Evolutionary conservation across 2,797 vertebrate species (phyloP).

Genomic region (Channallabes apus): DNA sequence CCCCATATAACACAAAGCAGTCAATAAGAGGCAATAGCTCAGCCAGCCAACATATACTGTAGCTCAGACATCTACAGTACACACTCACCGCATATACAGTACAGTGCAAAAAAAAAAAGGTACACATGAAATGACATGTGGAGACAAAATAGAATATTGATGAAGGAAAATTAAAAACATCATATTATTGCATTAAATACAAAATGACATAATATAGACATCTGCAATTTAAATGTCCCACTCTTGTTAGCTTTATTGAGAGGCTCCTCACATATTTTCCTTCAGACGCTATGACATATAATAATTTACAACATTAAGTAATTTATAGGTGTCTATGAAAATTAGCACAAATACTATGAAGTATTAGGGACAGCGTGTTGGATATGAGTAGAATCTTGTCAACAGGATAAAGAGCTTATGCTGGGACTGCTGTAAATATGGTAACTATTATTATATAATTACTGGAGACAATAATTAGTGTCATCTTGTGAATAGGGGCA

Average conservation of each 20-base stretch:
- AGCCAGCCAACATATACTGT: background rate
- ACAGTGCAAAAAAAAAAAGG: too few species aligned
- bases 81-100: background rate
- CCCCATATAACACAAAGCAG: constrained; percentile 32
- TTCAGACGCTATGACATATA: background rate
- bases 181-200: background rate
- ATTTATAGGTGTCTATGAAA: background rate
- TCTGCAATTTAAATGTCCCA: background rate
- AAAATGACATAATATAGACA: background rate
- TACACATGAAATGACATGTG: background rate
- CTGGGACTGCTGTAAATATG: background rate
- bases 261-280: background rate
- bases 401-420: background rate
- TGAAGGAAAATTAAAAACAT: too few species aligned
- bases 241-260: background rate
- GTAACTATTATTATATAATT: background rate
- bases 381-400: background rate
- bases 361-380: background rate
- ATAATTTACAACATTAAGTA: background rate
- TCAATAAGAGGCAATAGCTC: constrained; percentile 48
- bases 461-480: constrained; percentile 3
- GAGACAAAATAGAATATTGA: background rate
- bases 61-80: background rate
- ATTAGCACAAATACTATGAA: background rate
- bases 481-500: background rate